phyloP scores from a whole-genome alignment of 1,140 invertebrate species.

The Idris sp. region DNA sequence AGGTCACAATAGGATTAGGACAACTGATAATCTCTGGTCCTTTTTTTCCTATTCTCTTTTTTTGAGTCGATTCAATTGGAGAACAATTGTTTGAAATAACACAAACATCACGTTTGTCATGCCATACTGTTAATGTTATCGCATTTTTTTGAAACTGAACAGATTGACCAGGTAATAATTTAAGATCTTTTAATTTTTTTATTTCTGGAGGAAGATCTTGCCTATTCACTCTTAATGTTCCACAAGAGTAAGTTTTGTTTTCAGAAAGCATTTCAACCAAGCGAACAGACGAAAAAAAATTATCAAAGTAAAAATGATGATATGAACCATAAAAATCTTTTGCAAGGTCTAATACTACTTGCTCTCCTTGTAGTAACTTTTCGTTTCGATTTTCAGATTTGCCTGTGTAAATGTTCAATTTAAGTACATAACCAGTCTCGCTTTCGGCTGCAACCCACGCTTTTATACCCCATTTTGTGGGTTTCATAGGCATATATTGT shows the following conservation, averaged over 20 bases:
- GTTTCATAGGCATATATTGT: constrained; percentile 36
- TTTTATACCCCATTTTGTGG: constrained; percentile 23
- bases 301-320: constrained; percentile 25
- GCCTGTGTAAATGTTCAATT: constrained; percentile 15
- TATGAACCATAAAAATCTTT: constrained; percentile 1
- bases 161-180: neutral
- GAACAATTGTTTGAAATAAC: constrained; percentile 13
- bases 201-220: neutral
- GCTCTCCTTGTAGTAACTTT: constrained; percentile 11
- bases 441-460: constrained; percentile 18
- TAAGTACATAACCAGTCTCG: constrained; percentile 8
- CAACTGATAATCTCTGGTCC: neutral
- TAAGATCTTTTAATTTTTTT: constrained; percentile 5
- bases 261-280: neutral
- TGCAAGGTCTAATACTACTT: constrained; percentile 15
- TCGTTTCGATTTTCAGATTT: constrained; percentile 2
- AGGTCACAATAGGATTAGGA: neutral
- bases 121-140: constrained; percentile 10
- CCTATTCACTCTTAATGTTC: constrained; percentile 2
- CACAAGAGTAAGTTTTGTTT: constrained; percentile 6
- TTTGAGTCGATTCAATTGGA: neutral
- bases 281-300: constrained; percentile 15
- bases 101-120: constrained; percentile 9
- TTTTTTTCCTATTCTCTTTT: constrained; percentile 3
- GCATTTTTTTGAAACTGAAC: neutral